Conservation (phyloP, 1,140 invertebrate species). For the Chelonus insularis region DNA sequence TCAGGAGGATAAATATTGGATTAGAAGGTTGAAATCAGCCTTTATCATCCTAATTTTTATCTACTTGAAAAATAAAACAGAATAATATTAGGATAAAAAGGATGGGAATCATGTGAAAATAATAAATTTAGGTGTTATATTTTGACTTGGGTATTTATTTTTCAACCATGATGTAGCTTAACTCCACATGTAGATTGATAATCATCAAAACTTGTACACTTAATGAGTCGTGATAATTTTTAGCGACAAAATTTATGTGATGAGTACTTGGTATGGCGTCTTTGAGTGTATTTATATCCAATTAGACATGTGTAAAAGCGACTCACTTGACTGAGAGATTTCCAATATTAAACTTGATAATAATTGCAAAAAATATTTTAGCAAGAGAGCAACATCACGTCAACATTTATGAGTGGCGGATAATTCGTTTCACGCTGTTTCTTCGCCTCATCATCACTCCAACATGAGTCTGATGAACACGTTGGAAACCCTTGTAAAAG, state of each 20-base stretch:
- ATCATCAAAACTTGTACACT: too few species aligned
- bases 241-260: neutral
- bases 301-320: neutral
- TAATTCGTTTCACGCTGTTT: conserved; percentile 20
- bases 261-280: neutral
- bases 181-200: too few species aligned
- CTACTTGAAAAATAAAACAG: too few species aligned
- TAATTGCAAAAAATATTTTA: conserved; percentile 6
- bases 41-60: too few species aligned
- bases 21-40: too few species aligned
- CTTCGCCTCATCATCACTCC: conserved; percentile 9
- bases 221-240: too few species aligned
- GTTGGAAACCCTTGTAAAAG: conserved; percentile 1
- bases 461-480: conserved; percentile 6
- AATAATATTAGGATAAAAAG: too few species aligned
- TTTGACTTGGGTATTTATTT: too few species aligned
- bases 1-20: too few species aligned
- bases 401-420: conserved; percentile 16
- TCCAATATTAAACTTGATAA: neutral
- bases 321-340: neutral
- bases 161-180: too few species aligned
- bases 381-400: neutral
- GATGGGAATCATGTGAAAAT: too few species aligned
- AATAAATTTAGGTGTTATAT: too few species aligned
- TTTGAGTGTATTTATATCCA: neutral